Conservation (phyloP, 2,888 invertebrate species). For the Ochlodes sylvanus region DNA sequence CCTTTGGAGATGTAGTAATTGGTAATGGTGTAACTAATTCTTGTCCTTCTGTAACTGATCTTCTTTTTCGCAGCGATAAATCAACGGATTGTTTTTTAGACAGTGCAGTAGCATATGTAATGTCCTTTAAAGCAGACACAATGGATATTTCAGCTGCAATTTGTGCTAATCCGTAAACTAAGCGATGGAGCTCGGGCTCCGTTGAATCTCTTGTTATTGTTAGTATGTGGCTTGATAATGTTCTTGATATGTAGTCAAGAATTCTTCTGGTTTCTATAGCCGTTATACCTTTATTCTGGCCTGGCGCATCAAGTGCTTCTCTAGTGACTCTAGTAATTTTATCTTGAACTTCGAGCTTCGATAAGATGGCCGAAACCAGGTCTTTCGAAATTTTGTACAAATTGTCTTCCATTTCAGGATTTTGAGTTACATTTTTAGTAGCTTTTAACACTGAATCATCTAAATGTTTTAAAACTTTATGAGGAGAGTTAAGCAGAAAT, state of each 20-base stretch:
- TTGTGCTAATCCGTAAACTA: constrained; percentile 79
- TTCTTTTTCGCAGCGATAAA: constrained; percentile 69
- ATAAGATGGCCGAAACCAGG: constrained; percentile 72
- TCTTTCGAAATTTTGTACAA: constrained; percentile 77
- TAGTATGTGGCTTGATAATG: constrained; percentile 74
- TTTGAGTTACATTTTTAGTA: constrained; percentile 76
- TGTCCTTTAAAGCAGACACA: constrained; percentile 76
- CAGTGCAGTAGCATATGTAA: constrained; percentile 71
- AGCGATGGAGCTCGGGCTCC: constrained; percentile 77
- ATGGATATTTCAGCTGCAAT: constrained; percentile 79
- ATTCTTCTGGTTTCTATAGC: constrained; percentile 79
- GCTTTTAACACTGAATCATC: constrained; percentile 67
- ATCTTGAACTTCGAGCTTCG: constrained; percentile 77
- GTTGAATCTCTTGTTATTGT: constrained; percentile 73
- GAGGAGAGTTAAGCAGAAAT: constrained; percentile 62
- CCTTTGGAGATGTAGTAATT: constrained; percentile 46
- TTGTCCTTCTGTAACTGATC: constrained; percentile 52
- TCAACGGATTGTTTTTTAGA: constrained; percentile 79
- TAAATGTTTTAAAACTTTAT: constrained; percentile 69
- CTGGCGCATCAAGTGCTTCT: constrained; percentile 76
- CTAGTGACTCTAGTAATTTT: constrained; percentile 78
- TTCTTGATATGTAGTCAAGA: constrained; percentile 77
- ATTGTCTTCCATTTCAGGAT: constrained; percentile 73
- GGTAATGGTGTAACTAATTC: constrained; percentile 46
- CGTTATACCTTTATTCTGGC: constrained; percentile 75